These are phyloP conservation scores for Aldabrachelys gigantea DNA, from an alignment of 2,113 vertebrate genomes.

Conservation along the genomic window DNA sequence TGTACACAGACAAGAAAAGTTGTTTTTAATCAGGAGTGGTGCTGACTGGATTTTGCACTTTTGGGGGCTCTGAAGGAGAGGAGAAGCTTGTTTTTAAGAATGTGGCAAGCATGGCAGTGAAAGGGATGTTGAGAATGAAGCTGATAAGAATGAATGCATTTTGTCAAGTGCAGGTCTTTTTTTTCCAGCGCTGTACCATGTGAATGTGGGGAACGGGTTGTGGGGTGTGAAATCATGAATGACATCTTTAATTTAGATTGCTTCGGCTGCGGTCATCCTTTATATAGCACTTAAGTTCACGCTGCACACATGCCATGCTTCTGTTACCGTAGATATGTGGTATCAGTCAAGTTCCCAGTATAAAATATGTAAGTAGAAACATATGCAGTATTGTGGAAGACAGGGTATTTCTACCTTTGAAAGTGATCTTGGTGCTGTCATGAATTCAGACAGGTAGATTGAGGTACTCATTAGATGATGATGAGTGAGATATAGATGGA, in stretches of 20 bases:
- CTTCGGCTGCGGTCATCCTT: not conserved
- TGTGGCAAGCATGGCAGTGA: not conserved
- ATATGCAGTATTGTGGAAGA: not conserved
- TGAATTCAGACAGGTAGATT: not conserved
- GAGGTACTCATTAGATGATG: not conserved
- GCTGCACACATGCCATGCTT: not conserved
- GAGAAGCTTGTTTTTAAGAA: constrained; percentile 6
- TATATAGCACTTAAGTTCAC: not conserved
- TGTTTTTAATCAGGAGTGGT: not conserved
- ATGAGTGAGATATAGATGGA: not conserved
- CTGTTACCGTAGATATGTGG: not conserved
- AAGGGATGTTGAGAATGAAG: not conserved
- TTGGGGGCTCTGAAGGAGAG: not conserved
- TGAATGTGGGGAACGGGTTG: not conserved
- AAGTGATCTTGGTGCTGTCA: not conserved
- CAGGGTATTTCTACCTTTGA: not conserved
- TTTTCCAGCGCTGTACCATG: not conserved
- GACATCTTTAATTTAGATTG: not conserved
- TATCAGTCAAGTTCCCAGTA: not conserved
- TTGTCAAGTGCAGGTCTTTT: not conserved
- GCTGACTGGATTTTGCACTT: not conserved
- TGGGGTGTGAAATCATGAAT: not conserved
- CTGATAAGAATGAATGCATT: not conserved
- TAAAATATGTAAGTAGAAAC: not conserved
- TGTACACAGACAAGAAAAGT: not conserved